These are phyloP conservation scores for Aegotheles bennettii DNA, from an alignment of 2,113 vertebrate genomes.

Conservation along the genomic window DNA sequence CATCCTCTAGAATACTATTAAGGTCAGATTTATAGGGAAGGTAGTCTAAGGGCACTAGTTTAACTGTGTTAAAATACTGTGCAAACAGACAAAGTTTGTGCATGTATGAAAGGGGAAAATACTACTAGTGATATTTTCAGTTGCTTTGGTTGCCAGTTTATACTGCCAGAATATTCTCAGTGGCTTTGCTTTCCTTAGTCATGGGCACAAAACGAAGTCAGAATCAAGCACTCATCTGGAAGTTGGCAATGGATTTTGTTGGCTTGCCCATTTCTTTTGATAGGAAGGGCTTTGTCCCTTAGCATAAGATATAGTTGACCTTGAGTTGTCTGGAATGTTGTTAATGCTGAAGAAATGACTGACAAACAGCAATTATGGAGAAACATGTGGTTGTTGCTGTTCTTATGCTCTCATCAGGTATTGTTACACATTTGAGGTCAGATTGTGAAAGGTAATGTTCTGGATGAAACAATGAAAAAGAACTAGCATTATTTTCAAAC, in stretches of 20 bases:
- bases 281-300: not conserved
- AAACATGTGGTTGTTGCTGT: conserved; percentile 49
- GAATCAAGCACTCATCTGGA: not conserved
- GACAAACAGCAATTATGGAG: conserved; percentile 56
- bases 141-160: not conserved
- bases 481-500: conserved; percentile 31
- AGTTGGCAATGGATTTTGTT: not conserved
- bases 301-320: conserved; percentile 36
- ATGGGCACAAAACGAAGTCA: not conserved
- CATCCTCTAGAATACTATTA: not conserved
- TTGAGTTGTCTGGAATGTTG: conserved; percentile 29
- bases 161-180: not conserved
- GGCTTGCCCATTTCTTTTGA: not conserved
- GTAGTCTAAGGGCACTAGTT: not conserved
- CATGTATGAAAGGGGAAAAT: not conserved
- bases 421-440: conserved; percentile 29
- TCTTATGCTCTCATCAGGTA: conserved; percentile 47
- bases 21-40: not conserved
- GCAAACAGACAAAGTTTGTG: not conserved
- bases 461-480: conserved; percentile 26
- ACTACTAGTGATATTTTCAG: not conserved
- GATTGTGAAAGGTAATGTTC: conserved; percentile 10
- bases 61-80: not conserved
- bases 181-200: conserved; percentile 19
- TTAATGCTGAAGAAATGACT: conserved; percentile 43